Percentiles rank a stretch among this genome's conserved stretches.
These are phyloP conservation scores for Panagrolaimus sp. DNA, from an alignment of 1,140 invertebrate species.

Conservation along the genomic window DNA sequence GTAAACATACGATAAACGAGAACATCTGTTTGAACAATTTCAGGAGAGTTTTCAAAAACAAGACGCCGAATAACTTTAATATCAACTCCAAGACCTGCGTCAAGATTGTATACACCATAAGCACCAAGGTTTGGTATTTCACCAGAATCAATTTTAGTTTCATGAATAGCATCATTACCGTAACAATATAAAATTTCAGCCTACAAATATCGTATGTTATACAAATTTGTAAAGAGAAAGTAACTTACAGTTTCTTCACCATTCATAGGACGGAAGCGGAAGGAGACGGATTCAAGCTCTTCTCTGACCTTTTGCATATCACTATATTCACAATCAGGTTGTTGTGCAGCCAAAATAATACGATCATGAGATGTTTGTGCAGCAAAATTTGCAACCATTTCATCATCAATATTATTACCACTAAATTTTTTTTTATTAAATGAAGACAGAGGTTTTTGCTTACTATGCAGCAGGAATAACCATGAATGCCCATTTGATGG, in stretches of 20 bases:
- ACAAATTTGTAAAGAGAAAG: too few species aligned
- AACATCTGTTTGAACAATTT: not conserved
- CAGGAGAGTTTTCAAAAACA: not conserved
- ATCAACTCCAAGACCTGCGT: not conserved
- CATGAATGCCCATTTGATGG: too few species aligned
- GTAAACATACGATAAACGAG: not conserved
- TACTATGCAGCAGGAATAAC: too few species aligned
- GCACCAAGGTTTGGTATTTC: not conserved
- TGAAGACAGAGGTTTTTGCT: too few species aligned
- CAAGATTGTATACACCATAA: not conserved
- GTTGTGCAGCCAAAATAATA: not conserved
- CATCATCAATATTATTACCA: too few species aligned
- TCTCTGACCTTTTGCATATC: not conserved
- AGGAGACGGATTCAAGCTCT: not conserved
- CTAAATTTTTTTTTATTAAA: too few species aligned
- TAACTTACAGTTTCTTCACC: too few species aligned
- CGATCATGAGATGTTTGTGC: not conserved
- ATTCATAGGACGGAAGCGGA: not conserved
- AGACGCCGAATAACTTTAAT: not conserved
- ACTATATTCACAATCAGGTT: not conserved
- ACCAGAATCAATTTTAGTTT: not conserved
- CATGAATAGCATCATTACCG: too few species aligned
- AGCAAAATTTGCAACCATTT: too few species aligned
- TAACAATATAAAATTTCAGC: too few species aligned
- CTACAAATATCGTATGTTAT: too few species aligned